Conservation (phyloP, 2,888 invertebrate genomes). For the Teleiodes luculella region DNA sequence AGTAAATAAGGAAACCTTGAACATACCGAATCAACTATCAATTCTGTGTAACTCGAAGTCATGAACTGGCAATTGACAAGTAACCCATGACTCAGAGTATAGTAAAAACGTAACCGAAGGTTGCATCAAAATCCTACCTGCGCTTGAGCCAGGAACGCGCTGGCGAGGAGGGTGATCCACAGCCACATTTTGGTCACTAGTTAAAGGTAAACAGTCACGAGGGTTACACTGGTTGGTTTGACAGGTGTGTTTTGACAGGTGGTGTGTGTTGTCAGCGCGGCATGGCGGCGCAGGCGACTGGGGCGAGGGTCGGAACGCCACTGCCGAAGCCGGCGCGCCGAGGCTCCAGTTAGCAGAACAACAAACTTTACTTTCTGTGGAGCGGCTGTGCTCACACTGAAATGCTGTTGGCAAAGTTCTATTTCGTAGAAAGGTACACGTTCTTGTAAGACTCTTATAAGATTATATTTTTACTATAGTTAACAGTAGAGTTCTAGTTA, state of each 20-base stretch:
- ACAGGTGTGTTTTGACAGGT: conserved; percentile 29
- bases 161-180: conserved; percentile 47
- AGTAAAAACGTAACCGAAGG: conserved; percentile 15
- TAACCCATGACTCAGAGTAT: conserved; percentile 22
- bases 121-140: conserved; percentile 47
- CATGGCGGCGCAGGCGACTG: conserved; percentile 54
- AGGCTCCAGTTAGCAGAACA: conserved; percentile 44
- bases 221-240: conserved; percentile 28
- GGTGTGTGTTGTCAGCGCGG: conserved; percentile 42
- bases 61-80: not conserved
- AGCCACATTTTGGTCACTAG: conserved; percentile 56
- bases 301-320: conserved; percentile 61
- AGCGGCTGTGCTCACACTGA: conserved; percentile 55
- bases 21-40: conserved; percentile 2
- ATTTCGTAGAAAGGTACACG: not conserved
- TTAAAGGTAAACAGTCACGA: conserved; percentile 22
- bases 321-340: conserved; percentile 39
- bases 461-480: no score
- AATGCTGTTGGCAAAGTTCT: conserved; percentile 9
- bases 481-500: no score
- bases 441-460: no score
- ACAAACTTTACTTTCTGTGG: conserved; percentile 72
- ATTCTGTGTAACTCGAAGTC: not conserved
- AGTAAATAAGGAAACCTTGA: conserved; percentile 1
- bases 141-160: conserved; percentile 51